Conservation (phyloP, 1,140 invertebrate species). For the Coenobita brevimanus region DNA sequence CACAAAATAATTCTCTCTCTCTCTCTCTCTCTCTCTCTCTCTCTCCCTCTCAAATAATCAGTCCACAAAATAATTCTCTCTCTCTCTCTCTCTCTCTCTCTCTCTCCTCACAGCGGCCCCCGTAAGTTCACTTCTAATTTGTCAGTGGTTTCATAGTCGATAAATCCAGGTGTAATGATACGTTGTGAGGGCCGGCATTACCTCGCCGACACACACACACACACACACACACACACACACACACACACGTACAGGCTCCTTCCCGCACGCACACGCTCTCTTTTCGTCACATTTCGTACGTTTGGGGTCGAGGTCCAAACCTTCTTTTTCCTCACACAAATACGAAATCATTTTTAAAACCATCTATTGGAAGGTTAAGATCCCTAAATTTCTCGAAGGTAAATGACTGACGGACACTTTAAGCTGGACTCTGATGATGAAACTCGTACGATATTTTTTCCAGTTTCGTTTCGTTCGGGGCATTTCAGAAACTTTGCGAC, state of each 20-base stretch:
- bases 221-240: background rate
- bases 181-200: constrained; percentile 50
- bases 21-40: too few relatives aligned
- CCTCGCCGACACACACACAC: constrained; percentile 52
- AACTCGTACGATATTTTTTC: too few relatives aligned
- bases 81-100: too few relatives aligned
- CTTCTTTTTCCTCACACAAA: background rate
- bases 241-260: constrained; percentile 40
- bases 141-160: constrained; percentile 65
- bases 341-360: too few relatives aligned
- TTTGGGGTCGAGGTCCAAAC: background rate
- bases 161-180: constrained; percentile 63
- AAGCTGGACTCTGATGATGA: too few relatives aligned
- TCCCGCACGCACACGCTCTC: background rate
- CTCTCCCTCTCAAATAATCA: too few relatives aligned
- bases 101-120: background rate
- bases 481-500: background rate
- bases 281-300: constrained; percentile 24
- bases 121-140: constrained; percentile 62
- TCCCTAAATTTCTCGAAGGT: too few relatives aligned
- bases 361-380: too few relatives aligned
- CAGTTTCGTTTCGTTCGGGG: background rate
- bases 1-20: too few relatives aligned
- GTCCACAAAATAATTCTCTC: too few relatives aligned
- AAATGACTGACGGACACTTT: too few relatives aligned